Conservation (phyloP, 2,113 vertebrate genomes). For the Podarcis muralis region DNA sequence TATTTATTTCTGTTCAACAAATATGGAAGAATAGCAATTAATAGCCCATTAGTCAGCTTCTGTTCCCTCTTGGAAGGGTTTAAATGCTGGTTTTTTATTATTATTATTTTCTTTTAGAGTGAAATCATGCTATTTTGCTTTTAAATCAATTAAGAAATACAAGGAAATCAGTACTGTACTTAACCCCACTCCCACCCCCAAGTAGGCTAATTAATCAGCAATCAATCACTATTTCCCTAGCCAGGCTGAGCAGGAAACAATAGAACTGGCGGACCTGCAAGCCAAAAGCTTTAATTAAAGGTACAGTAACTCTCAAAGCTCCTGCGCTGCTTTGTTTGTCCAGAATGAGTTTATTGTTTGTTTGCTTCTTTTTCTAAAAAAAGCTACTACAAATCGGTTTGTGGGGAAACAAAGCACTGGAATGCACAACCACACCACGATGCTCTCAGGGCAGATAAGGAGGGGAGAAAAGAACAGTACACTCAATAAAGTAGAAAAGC, state of each 20-base stretch:
- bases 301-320: not conserved
- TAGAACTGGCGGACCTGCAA: not conserved
- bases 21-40: not conserved
- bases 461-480: too few species aligned
- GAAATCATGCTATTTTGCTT: not conserved
- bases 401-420: not conserved
- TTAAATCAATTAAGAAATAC: not conserved
- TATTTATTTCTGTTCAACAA: not conserved
- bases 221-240: not conserved
- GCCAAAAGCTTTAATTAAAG: not conserved
- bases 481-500: too few species aligned
- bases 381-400: not conserved
- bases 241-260: not conserved
- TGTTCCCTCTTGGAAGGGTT: not conserved
- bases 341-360: not conserved
- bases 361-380: not conserved
- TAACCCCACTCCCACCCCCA: not conserved
- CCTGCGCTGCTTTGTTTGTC: not conserved
- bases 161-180: not conserved
- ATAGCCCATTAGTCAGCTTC: not conserved
- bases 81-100: not conserved
- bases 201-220: not conserved
- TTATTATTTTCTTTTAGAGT: not conserved
- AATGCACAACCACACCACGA: not conserved
- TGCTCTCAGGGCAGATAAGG: too few species aligned